These are phyloP conservation scores for Meriones psammophilus DNA, from an alignment of 2,797 vertebrate species.

Conservation along the genomic window DNA sequence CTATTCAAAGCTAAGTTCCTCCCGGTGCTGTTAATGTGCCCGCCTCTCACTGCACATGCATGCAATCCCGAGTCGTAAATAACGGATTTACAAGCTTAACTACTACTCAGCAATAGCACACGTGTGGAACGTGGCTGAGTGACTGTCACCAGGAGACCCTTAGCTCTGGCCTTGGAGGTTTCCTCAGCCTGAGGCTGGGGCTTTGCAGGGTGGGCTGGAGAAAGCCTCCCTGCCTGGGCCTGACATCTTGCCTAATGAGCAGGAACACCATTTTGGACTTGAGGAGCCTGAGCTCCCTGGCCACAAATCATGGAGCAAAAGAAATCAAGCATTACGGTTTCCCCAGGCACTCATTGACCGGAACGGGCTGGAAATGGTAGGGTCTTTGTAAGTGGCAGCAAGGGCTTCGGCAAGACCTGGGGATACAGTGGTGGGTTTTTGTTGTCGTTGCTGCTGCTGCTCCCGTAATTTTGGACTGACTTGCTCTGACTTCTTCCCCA, in stretches of 20 bases:
- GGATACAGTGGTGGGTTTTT: fast-evolving
- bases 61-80: slow-evolving; percentile 77
- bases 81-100: slow-evolving; percentile 78
- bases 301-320: slow-evolving; percentile 56
- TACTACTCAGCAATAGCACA: slow-evolving; percentile 70
- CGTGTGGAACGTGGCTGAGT: slow-evolving; percentile 70
- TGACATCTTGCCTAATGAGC: slow-evolving; percentile 61
- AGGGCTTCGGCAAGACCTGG: neutral
- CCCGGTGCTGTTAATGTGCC: slow-evolving; percentile 51
- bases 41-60: neutral
- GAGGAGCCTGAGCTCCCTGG: slow-evolving; percentile 49
- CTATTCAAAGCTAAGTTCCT: slow-evolving; percentile 75
- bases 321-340: slow-evolving; percentile 58
- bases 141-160: slow-evolving; percentile 73
- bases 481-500: neutral
- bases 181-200: slow-evolving; percentile 33
- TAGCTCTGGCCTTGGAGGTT: slow-evolving; percentile 49
- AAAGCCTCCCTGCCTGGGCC: neutral
- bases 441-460: neutral
- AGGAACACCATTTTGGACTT: slow-evolving; percentile 54
- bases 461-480: neutral
- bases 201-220: slow-evolving; percentile 7
- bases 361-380: slow-evolving; percentile 32
- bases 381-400: slow-evolving; percentile 25
- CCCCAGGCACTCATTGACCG: slow-evolving; percentile 46